A percentile compares a stretch with the other conserved stretches of the same genome.
Evolutionary conservation across 2,888 invertebrate species (phyloP).

Genomic region (Ornithoptera alexandrae): DNA sequence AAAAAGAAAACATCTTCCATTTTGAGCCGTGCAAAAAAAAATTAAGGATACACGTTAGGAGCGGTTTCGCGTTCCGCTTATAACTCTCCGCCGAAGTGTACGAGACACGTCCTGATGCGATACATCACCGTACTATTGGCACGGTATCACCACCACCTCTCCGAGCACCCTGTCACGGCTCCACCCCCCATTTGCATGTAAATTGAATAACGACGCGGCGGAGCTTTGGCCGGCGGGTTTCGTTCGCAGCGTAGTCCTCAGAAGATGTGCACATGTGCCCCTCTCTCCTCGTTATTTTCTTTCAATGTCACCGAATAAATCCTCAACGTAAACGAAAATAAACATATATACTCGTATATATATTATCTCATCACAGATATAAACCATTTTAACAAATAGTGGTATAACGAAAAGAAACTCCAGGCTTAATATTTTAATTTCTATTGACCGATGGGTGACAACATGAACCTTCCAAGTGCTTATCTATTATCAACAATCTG

Average conservation of each 20-base stretch:
- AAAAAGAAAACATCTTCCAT: no score
- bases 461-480: no score
- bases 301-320: background rate
- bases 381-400: no score
- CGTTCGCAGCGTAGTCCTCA: conserved; percentile 55
- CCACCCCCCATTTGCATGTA: conserved; percentile 73
- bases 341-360: background rate
- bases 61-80: conserved; percentile 31
- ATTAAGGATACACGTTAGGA: background rate
- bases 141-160: conserved; percentile 46
- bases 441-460: no score
- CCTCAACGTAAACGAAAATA: background rate
- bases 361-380: no score
- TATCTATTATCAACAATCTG: no score
- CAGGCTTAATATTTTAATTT: no score
- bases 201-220: conserved; percentile 77
- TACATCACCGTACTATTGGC: conserved; percentile 76
- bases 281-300: conserved; percentile 6
- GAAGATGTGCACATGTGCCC: conserved; percentile 49
- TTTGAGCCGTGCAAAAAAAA: no score
- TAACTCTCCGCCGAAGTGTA: conserved; percentile 31
- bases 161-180: conserved; percentile 30
- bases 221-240: conserved; percentile 56
- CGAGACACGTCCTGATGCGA: conserved; percentile 71
- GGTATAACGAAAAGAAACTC: no score